Base-by-base conservation (phyloP, 2,888 invertebrate species). In the Caradrina clavipalpis region DNA sequence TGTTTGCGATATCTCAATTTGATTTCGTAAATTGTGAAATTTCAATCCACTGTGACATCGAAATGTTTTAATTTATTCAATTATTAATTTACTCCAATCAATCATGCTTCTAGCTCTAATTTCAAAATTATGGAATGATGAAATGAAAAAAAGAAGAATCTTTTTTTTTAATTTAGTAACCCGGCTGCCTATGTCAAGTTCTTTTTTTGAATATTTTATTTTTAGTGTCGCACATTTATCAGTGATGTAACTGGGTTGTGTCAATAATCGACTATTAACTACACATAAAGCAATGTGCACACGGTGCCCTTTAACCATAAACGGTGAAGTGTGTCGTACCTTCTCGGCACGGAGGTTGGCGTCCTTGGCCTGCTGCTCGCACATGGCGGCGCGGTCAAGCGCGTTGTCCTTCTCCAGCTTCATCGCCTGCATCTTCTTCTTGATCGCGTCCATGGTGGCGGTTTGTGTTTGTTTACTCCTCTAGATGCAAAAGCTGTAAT, bases 401-500 rank as follows among this genome's bases (percentile, higher is more conserved):
- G 99, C 99, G 96, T 99, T 99, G 97, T 99, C 99, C 97, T 99
- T 99, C 97, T 99, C 99, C 97, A 99, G 98, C 99, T 99, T 99
- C 99, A 99, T 99, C 97, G 99, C 99, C 97, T 99, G 99, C 99
- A 99, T 99, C 98, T 99, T 99, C 99, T 99, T 99, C 98, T 99
- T 99, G 97, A 99, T 99, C 97, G 99, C 99, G 98, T 99, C 99
- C 99, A 99, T 99, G 97, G 95, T 97, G 97, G 96, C 95, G 96
- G 96, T 94, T 96, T 96, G 95, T 90, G 88, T 91, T 82, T 85
- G 86, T 90, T 87, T 89, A 90, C 91, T 91, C 89, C 91, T 89
- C 90, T 93, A 89, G 91, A 86, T 92, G 90, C 77, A 92, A 93
- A 89, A 91, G 86, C 94, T 94, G 89, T 26, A 87, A 65, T 53